Base-by-base conservation (phyloP, 2,113 vertebrate genomes). In the Ptychochromis oligacanthus region DNA sequence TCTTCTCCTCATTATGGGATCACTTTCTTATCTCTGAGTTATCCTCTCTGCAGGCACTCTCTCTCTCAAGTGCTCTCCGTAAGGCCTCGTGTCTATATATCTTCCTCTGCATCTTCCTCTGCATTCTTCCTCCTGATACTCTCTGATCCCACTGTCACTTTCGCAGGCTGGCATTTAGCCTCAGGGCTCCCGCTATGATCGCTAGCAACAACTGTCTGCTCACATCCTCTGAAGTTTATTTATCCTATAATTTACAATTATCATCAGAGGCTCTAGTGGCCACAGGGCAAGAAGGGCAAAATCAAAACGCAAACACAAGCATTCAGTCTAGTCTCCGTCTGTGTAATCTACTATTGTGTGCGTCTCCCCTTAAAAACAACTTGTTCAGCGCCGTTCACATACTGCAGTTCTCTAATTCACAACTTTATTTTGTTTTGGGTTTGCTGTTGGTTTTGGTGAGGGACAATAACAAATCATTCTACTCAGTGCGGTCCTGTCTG, bases 401-500 rank as follows among this genome's bases (percentile, higher is more conserved):
- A 82, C 77, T 88, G 88, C 82, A 87, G 75, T 54, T 56, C 89
- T 89, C 85, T 82, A 90, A 91, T 90, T 89, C 80, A 82, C 77
- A 74, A 82, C 77, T 89, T 89, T 81, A 84, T 83, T 87, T 74
- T 34, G 80, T 56, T 80, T 55, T 54, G 52, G 67, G 61, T 38
- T 79, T 64, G 49, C 36, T 80, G 82, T 85, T 92, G 81, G 58
- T 82, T 88, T 82, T 80, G 85, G 81, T 84, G 77, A 86, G 80
- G 75, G 58, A 58, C 38, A 77, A 75, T 31, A 56, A 87, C 36
- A 79, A 84, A 60, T 86, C 81, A 81, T 65, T 70, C n/a, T 9
- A 26, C 85, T 86, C 61, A 2, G 55, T 22, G 80, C 31, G 70
- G 55, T 58, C 46, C 40, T 14, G 20, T 78, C 75, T 61, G 85